Conservation (phyloP, 2,888 invertebrate genomes). For the Euplagia quadripunctaria region DNA sequence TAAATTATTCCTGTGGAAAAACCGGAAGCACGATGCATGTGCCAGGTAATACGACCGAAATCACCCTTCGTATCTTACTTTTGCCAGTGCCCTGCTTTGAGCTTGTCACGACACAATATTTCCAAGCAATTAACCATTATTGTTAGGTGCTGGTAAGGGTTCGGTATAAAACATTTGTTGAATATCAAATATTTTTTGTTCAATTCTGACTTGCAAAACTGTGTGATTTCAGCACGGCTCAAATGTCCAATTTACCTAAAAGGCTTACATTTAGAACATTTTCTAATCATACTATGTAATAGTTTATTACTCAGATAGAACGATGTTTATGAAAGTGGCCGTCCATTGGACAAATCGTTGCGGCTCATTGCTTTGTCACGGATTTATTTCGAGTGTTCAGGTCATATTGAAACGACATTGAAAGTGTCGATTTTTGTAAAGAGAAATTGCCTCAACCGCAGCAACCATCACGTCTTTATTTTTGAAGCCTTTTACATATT, state of each 20-base stretch:
- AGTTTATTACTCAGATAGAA: slow-evolving; percentile 25
- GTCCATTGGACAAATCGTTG: slow-evolving; percentile 41
- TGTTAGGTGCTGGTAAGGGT: background rate
- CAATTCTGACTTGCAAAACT: background rate
- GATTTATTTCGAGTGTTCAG: slow-evolving; percentile 44
- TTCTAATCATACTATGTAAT: slow-evolving; percentile 23
- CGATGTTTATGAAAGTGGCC: slow-evolving; percentile 44
- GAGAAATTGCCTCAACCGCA: slow-evolving; percentile 45
- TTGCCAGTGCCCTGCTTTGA: background rate
- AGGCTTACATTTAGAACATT: slow-evolving; percentile 22
- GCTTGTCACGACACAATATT: background rate
- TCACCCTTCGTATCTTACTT: background rate
- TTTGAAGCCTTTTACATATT: slow-evolving; percentile 45
- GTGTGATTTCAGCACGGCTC: slow-evolving; percentile 15
- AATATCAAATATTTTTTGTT: background rate
- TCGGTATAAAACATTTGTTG: background rate
- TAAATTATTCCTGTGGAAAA: background rate
- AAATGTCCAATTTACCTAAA: slow-evolving; percentile 6
- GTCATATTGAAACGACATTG: slow-evolving; percentile 52
- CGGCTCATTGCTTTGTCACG: slow-evolving; percentile 52
- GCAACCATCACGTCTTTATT: slow-evolving; percentile 35
- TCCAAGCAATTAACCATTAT: background rate
- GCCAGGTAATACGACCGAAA: background rate
- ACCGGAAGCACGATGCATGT: background rate
- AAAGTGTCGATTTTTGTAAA: slow-evolving; percentile 48